Conservation (phyloP, 1,140 invertebrate species). For the Drosophila burlai region DNA sequence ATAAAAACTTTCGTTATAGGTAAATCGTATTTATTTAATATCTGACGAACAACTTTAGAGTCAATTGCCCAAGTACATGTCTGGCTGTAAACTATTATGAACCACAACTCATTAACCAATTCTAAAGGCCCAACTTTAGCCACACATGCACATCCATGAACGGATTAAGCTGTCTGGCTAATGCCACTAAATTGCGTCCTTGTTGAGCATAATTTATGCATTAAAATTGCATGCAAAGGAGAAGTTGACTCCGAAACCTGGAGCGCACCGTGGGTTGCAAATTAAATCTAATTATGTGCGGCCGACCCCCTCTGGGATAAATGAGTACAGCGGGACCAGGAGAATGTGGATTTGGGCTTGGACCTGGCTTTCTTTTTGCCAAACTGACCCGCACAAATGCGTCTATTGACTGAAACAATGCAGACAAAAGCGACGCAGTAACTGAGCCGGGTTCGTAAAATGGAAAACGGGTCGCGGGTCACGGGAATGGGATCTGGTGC, state of each 20-base stretch:
- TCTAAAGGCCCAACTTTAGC: conserved; percentile 23
- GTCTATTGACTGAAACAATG: conserved; percentile 81
- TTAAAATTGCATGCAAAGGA: conserved; percentile 48
- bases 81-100: neutral
- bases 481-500: neutral
- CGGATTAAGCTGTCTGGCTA: conserved; percentile 26
- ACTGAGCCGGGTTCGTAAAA: conserved; percentile 12
- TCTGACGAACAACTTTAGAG: neutral
- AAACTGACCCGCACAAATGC: conserved; percentile 82
- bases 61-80: neutral
- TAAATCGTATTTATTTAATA: neutral
- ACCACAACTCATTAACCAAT: conserved; percentile 38
- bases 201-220: conserved; percentile 56
- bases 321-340: neutral
- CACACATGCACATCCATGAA: conserved; percentile 9
- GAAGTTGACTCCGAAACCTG: conserved; percentile 19
- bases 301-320: conserved; percentile 30
- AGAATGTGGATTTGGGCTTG: conserved; percentile 5
- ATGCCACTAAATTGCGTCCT: conserved; percentile 51
- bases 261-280: conserved; percentile 32
- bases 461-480: neutral
- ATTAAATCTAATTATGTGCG: conserved; percentile 81
- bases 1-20: too few species aligned
- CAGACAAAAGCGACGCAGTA: conserved; percentile 63
- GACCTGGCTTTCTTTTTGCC: conserved; percentile 61